Base-by-base conservation (phyloP, 92 coral and sea anemone species). In the Epizoanthus illoricatus region DNA sequence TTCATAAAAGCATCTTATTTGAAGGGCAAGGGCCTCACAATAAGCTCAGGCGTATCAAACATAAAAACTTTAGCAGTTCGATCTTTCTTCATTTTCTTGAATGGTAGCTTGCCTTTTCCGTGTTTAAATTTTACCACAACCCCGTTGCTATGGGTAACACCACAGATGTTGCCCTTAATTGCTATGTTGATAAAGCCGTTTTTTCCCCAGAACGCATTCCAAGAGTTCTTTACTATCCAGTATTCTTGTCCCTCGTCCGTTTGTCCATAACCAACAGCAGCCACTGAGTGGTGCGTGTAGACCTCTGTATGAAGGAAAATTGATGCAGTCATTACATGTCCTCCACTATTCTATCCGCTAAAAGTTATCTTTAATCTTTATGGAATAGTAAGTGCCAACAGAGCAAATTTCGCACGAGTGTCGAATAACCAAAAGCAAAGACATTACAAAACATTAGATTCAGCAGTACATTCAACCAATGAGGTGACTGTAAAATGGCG, bases 201-300 rank as follows among this genome's bases (percentile, higher is more conserved):
- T 28, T 42, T 56, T 43, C 88, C 88, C 88, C 88, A 85, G 52
- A 69, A 85, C 9, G 88, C 65, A 20, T 82, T 82, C 88, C 88
- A 85, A 5, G 88, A 85, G 72, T 85, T 85, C 73, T 85, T 85
- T 49, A 85, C 28, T 17, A 85, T 79, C 88, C 88, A 85, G 73
- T 79, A 85, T 8, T 85, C 83, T 13, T 62, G 61, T 49, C 80
- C 80, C 1, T 70, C 66, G 15, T 79, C 13, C 0, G 71, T 63
- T 43, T 79, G 74, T 8, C 85, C 88, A 54, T 85, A 85, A 62
- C 88, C 88, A 56, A 85, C 88, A n/a, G 83, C 60, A 1, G 76
- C 69, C 18, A 85, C 71, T 5, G 88, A 79, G 65, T 85, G 88
- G 28, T 85, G 85, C n/a, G 85, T 85, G 36, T 43, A 39, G 10